Base-by-base conservation (phyloP, 2,888 invertebrate genomes). In the Athripsodes cinereus region DNA sequence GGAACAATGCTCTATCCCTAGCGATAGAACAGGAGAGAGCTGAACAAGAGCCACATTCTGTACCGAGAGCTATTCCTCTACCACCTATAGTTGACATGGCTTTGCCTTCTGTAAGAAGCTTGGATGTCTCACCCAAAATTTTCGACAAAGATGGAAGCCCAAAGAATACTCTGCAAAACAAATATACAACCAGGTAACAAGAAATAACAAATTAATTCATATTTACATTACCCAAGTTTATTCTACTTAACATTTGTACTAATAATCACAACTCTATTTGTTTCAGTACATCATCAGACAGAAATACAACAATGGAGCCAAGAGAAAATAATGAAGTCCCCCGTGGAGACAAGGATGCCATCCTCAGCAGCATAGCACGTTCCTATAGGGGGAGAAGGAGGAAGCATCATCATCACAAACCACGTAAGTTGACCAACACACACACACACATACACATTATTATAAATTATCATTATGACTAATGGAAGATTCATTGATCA, bases 1-100 rank as follows among this genome's bases (percentile, higher is more conserved):
- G 86, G 66, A 90, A 89, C 77, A 83, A 82, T 72, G 88, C 78
- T 0, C 76, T 90, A 67, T 86, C 89, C 69, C 82, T 87, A 60
- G 90, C 90, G 61, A 91, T 90, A 65, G 90, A 90, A 68, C 87
- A 85, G 64, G 90, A 90, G 72, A 79, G 89, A 57, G 85, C 84
- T 60, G 88, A 88, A 66, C 80, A 82, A 64, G 84, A 86, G 74
- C 77, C 76, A 73, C 78, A 76, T 75, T 74, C 74, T 72, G 73
- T 74, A 68, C 44, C n/a, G 10, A 20, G 20, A 20, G 13, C 55
- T 16, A 13, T 20, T 13, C 3, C 21, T 21, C 49, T 64, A 63
- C n/a, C n/a, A n/a, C 67, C 68, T 16, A 5, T 13, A 40, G 3
- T 40, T 5, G 40, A 40, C 26, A 10, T 26, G 26, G 26, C 26